A percentile compares a stretch with the other conserved stretches of the same genome.
Conservation (phyloP, 2,888 invertebrate species). For the Drosophila greeni region DNA sequence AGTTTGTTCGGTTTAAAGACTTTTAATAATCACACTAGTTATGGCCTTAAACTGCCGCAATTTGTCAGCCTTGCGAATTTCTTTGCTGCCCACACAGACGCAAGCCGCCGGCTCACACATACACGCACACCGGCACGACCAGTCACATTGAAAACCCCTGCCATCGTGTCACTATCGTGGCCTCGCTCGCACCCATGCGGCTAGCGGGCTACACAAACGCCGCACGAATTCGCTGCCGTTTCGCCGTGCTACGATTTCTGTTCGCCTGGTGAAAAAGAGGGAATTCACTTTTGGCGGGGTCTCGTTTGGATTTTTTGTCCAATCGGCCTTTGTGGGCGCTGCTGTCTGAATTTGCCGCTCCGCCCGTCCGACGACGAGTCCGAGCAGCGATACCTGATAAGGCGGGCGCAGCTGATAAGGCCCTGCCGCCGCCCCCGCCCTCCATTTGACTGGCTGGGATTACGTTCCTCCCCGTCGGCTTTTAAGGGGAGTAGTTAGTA, state of each 20-base stretch:
- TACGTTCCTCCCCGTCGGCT: slow-evolving; percentile 24
- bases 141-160: slow-evolving; percentile 68
- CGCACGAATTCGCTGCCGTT: slow-evolving; percentile 44
- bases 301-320: slow-evolving; percentile 76
- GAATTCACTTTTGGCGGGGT: slow-evolving; percentile 80
- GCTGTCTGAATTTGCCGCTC: slow-evolving; percentile 66
- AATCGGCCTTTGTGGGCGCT: slow-evolving; percentile 68
- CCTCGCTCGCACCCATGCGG: slow-evolving; percentile 57
- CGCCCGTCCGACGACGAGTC: slow-evolving; percentile 52
- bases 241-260: slow-evolving; percentile 62
- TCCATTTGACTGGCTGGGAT: slow-evolving; percentile 40
- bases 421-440: slow-evolving; percentile 27
- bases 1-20: slow-evolving; percentile 21
- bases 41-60: slow-evolving; percentile 36
- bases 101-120: slow-evolving; percentile 17
- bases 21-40: slow-evolving; percentile 35
- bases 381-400: slow-evolving; percentile 45
- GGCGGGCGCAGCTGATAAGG: slow-evolving; percentile 51
- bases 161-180: slow-evolving; percentile 50
- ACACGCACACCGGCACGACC: slow-evolving; percentile 59
- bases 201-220: slow-evolving; percentile 50
- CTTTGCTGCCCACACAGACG: slow-evolving; percentile 26
- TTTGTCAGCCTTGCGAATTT: slow-evolving; percentile 46
- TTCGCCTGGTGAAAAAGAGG: slow-evolving; percentile 79
- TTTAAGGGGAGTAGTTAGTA: slow-evolving; percentile 51